These are phyloP conservation scores for Epinotia nisella DNA, from an alignment of 2,888 invertebrate genomes.

Conservation along the genomic window DNA sequence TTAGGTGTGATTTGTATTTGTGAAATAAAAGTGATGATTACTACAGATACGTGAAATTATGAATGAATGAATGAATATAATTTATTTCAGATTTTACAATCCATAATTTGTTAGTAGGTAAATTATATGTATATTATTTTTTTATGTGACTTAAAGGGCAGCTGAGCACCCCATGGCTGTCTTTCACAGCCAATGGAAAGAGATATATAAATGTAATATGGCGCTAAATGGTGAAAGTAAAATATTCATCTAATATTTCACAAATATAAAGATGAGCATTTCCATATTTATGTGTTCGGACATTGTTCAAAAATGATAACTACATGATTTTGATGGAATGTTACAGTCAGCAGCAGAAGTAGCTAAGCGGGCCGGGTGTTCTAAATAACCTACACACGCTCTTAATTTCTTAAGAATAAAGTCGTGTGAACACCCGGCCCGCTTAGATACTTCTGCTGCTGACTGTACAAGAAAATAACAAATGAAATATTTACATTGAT, in stretches of 20 bases:
- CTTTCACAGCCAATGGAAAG: background rate
- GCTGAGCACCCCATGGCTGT: no score
- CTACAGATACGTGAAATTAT: background rate
- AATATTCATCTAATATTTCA: slow-evolving; percentile 8
- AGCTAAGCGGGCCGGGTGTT: no score
- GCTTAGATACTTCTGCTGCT: no score
- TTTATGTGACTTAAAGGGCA: no score
- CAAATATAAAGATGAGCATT: slow-evolving; percentile 17
- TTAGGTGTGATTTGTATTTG: slow-evolving; percentile 12
- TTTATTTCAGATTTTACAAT: no score
- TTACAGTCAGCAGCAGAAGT: no score
- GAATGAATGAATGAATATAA: no score
- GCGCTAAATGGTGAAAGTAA: background rate
- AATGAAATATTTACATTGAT: slow-evolving; percentile 18
- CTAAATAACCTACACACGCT: no score
- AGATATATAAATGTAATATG: background rate
- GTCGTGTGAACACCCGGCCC: no score
- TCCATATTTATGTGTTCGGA: background rate
- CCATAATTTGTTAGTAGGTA: no score
- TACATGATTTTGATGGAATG: slow-evolving; percentile 16
- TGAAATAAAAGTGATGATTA: slow-evolving; percentile 2
- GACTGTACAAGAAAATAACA: background rate
- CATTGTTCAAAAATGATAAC: background rate
- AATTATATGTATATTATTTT: no score
- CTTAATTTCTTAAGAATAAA: no score